phyloP scores from a whole-genome alignment of 2,113 vertebrate species.

The Gavia stellata region DNA sequence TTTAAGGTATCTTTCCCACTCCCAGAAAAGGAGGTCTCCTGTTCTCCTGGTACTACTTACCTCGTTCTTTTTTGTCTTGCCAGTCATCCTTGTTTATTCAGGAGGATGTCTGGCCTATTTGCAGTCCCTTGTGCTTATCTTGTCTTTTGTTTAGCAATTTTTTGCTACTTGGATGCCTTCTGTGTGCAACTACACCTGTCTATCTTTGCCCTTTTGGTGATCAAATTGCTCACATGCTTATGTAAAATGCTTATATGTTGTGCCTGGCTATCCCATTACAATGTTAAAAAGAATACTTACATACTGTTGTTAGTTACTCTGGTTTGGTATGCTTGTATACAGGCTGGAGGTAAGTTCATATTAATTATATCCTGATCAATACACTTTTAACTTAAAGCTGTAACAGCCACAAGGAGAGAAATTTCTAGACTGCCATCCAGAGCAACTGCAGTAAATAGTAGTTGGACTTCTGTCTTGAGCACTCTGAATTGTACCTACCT shows the following conservation, averaged over 20 bases:
- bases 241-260: background rate
- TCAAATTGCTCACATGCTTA: background rate
- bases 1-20: background rate
- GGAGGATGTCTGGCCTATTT: background rate
- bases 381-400: background rate
- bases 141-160: background rate
- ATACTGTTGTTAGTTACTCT: background rate
- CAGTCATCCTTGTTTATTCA: background rate
- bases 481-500: background rate
- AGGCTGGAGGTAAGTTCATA: background rate
- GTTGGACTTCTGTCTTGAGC: background rate
- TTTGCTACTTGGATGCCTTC: background rate
- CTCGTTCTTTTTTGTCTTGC: background rate
- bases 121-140: background rate
- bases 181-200: background rate
- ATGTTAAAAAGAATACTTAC: background rate
- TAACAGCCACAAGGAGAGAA: background rate
- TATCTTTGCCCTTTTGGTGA: background rate
- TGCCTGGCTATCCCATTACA: background rate
- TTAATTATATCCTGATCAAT: background rate
- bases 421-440: background rate
- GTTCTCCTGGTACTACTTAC: background rate
- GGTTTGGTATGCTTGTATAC: background rate
- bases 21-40: background rate
- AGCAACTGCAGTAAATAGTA: background rate